These are phyloP conservation scores for Ctenodactylus gundi DNA, from an alignment of 2,113 vertebrate species.

Conservation along the genomic window DNA sequence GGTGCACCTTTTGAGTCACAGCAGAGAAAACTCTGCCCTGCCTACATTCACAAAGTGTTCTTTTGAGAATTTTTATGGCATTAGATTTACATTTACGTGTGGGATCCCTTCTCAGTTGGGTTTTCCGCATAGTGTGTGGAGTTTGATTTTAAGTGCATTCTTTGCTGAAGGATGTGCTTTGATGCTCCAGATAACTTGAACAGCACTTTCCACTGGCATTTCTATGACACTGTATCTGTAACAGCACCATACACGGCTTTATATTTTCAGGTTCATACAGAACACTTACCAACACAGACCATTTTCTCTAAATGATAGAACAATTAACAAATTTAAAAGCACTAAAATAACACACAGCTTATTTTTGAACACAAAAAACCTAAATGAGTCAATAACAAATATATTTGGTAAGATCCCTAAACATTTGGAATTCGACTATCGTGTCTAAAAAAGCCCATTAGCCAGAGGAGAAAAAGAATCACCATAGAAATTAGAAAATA, in stretches of 20 bases:
- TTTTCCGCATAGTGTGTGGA: neutral
- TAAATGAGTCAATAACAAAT: neutral
- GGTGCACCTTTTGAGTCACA: neutral
- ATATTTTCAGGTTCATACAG: neutral
- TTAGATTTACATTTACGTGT: neutral
- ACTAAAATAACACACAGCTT: neutral
- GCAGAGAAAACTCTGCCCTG: neutral
- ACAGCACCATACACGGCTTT: neutral
- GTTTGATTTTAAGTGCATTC: neutral
- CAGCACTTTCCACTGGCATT: neutral
- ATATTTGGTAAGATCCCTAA: neutral
- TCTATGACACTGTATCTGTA: neutral
- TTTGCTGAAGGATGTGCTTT: neutral
- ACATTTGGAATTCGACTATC: neutral
- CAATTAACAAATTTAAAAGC: neutral
- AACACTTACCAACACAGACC: neutral
- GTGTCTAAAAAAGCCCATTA: neutral
- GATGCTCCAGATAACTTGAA: neutral
- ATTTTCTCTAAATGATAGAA: neutral
- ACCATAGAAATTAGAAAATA: neutral
- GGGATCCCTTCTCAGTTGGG: neutral
- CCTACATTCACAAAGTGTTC: neutral
- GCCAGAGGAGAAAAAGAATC: neutral
- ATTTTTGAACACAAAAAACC: neutral
- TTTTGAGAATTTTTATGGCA: neutral